Conservation (phyloP, 2,888 invertebrate species). For the Liopterus haemorrhoidalis region DNA sequence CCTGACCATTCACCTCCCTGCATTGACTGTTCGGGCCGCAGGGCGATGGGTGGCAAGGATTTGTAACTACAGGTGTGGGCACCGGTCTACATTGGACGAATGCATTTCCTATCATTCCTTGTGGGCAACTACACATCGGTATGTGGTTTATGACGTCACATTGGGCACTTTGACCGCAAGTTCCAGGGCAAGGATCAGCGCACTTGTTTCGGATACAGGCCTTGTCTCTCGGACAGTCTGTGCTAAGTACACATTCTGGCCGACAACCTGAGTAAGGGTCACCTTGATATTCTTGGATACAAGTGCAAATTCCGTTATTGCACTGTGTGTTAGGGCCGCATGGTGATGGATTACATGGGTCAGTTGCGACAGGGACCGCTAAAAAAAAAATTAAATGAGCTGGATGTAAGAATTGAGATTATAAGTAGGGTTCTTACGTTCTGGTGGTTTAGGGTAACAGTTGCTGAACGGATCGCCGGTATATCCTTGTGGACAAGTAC, state of each 20-base stretch:
- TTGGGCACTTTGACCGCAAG: constrained; percentile 61
- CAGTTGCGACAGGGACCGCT: constrained; percentile 40
- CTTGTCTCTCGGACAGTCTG: constrained; percentile 63
- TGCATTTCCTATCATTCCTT: constrained; percentile 69
- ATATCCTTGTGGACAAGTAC: constrained; percentile 56
- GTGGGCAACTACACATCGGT: constrained; percentile 64
- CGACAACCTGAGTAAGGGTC: constrained; percentile 72
- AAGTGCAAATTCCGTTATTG: constrained; percentile 61
- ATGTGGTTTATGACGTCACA: constrained; percentile 69
- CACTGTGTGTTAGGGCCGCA: constrained; percentile 72
- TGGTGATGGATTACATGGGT: constrained; percentile 52
- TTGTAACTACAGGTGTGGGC: constrained; percentile 40
- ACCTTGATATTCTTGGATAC: constrained; percentile 67
- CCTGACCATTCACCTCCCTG: constrained; percentile 57
- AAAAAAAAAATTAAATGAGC: constrained; percentile 41
- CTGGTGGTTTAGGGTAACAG: constrained; percentile 40
- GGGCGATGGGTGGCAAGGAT: constrained; percentile 60
- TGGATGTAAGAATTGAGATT: not conserved
- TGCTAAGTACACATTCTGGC: constrained; percentile 73
- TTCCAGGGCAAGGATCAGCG: constrained; percentile 67
- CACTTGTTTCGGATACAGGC: constrained; percentile 72
- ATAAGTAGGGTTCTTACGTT: constrained; percentile 31
- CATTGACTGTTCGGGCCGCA: constrained; percentile 62
- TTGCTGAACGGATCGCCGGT: constrained; percentile 57
- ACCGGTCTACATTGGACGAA: constrained; percentile 53